Evolutionary conservation across 2,888 invertebrate species (phyloP).

Genomic region (Sisyra nigra): DNA sequence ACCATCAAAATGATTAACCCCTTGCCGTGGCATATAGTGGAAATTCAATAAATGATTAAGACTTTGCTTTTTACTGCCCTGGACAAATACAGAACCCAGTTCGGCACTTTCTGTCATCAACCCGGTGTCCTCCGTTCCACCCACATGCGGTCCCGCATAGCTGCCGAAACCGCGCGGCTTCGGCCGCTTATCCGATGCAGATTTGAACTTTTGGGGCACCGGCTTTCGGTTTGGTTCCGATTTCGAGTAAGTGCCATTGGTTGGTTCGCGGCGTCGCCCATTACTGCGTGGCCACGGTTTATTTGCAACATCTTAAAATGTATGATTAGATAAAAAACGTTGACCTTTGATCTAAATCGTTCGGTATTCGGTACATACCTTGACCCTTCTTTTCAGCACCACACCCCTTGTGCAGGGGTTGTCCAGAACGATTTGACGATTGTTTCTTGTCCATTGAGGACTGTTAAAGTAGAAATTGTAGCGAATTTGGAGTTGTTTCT

Average conservation of each 20-base stretch:
- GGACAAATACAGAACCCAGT: conserved; percentile 66
- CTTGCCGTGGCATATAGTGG: conserved; percentile 55
- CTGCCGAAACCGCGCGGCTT: conserved; percentile 45
- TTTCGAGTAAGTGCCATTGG: conserved; percentile 33
- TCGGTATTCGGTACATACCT: too few relatives aligned
- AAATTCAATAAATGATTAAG: conserved; percentile 90
- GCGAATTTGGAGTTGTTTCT: conserved; percentile 41
- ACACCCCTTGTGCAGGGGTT: conserved; percentile 51
- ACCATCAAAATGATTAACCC: conserved; percentile 20
- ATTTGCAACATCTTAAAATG: conserved; percentile 22
- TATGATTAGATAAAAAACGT: background rate
- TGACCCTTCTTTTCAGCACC: conserved; percentile 61
- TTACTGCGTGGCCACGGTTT: conserved; percentile 47
- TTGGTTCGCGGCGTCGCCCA: conserved; percentile 44
- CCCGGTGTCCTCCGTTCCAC: conserved; percentile 59
- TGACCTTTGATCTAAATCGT: conserved; percentile 1
- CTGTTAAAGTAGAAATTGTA: conserved; percentile 35
- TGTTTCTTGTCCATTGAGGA: conserved; percentile 64
- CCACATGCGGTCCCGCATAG: conserved; percentile 31
- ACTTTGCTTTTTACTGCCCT: conserved; percentile 82
- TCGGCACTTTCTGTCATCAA: conserved; percentile 43
- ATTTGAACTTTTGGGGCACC: conserved; percentile 44
- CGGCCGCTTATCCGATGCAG: conserved; percentile 50
- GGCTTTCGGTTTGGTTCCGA: conserved; percentile 55
- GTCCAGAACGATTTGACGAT: conserved; percentile 38